Base-by-base conservation (phyloP, 2,113 vertebrate genomes). In the Zosterops lateralis region DNA sequence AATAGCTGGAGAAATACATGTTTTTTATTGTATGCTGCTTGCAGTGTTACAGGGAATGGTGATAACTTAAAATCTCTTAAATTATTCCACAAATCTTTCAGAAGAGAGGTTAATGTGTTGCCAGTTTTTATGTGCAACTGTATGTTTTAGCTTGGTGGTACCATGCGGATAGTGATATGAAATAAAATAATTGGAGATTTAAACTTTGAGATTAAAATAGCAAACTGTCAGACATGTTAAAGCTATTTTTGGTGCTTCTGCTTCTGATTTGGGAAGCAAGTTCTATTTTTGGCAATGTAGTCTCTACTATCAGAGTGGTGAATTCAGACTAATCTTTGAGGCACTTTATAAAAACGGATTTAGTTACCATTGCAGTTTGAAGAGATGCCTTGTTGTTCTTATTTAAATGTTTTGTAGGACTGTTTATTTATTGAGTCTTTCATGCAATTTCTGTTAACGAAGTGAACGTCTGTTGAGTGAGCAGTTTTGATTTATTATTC, bases 231-330 rank as follows among this genome's bases (percentile, higher is more conserved):
- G 66, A 73, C 81, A 60, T 15, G 13, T 31, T 84, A 15, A 51
- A 62, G 81, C 79, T 89, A 87, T 95, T 96, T 85, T 80, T 90
- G 85, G 82, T 6, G 1, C 71, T 73, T 84, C 87, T 93, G 7
- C 91, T 95, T 92, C 91, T 93, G 94, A 72, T 95, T 95, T 95
- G 95, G 89, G 96, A 95, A 94, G 87, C 21, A 40, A 66, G 64
- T 54, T 87, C 90, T 94, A 75, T 82, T 96, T 94, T 47, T 90
- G 78, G 84, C 86, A 29, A 5, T 29, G 60, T 34, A 77, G 87
- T 81, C 67, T 89, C 66, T 84, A 74, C 61, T 62, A 15, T 78
- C 45, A 53, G 67, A 40, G 62, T 66, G 70, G 48, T 84, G 28
- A 84, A 84, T 87, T 82, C 74, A 94, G 47, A n/a, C 4, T 71